These are phyloP conservation scores for Drosophila ironensis DNA, from an alignment of 1,140 invertebrate genomes.

Conservation along the genomic window DNA sequence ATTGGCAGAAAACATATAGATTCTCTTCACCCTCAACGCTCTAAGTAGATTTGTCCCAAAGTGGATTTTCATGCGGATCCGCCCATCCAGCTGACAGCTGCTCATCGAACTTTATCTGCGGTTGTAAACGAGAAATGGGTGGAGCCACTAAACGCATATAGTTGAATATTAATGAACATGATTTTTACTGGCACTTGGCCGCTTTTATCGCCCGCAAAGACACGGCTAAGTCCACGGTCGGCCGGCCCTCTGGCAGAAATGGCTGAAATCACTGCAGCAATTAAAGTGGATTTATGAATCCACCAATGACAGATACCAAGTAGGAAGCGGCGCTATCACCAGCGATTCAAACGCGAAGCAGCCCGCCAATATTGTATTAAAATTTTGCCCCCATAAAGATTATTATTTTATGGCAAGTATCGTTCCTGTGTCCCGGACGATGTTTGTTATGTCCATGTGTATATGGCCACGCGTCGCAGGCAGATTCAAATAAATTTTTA, in stretches of 20 bases:
- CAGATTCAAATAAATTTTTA: slow-evolving; percentile 79
- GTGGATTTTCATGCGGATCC: not conserved
- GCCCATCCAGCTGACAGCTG: slow-evolving; percentile 13
- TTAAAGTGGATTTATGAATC: slow-evolving; percentile 79
- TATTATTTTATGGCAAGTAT: slow-evolving; percentile 69
- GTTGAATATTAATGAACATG: slow-evolving; percentile 75
- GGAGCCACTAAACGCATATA: slow-evolving; percentile 46
- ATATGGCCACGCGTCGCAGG: slow-evolving; percentile 68
- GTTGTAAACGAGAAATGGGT: slow-evolving; percentile 44
- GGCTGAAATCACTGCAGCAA: slow-evolving; percentile 73
- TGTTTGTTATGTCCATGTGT: not conserved
- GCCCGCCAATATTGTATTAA: slow-evolving; percentile 71
- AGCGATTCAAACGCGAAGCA: not conserved
- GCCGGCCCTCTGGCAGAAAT: too few relatives aligned
- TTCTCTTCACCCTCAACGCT: not conserved
- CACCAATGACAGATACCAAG: slow-evolving; percentile 53
- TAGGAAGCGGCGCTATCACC: slow-evolving; percentile 21
- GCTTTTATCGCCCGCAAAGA: slow-evolving; percentile 52
- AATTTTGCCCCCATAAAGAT: slow-evolving; percentile 79
- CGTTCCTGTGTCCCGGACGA: not conserved
- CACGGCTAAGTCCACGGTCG: slow-evolving; percentile 46
- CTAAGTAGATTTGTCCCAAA: not conserved
- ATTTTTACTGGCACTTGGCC: slow-evolving; percentile 65
- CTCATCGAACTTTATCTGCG: slow-evolving; percentile 44
- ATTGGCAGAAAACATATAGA: not conserved